Percentiles rank a stretch among this genome's conserved stretches.
phyloP scores from a whole-genome alignment of 2,113 vertebrate species.

The Antechinus flavipes region DNA sequence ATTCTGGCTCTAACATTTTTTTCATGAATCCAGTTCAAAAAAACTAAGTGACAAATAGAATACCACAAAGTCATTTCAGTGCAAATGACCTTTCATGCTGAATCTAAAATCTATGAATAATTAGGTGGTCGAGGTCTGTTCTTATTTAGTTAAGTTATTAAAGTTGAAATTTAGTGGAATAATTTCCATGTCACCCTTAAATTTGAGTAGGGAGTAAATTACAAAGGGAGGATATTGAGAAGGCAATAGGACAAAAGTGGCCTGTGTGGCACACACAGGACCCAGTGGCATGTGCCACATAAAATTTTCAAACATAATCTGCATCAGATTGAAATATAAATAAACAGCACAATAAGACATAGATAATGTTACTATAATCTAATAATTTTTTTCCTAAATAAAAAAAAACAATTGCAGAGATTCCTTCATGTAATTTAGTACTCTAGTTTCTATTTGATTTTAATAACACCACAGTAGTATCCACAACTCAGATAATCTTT shows the following conservation, averaged over 20 bases:
- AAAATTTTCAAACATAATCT: not conserved
- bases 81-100: not conserved
- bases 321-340: not conserved
- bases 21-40: not conserved
- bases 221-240: no score
- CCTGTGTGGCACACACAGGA: not conserved
- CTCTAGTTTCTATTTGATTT: not conserved
- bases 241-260: no score
- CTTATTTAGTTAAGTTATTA: no score
- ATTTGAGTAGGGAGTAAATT: not conserved
- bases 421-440: not conserved
- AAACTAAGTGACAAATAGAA: not conserved
- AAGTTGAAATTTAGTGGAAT: not conserved
- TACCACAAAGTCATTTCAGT: not conserved
- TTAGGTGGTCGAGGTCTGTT: not conserved
- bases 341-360: not conserved
- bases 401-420: not conserved
- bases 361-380: not conserved
- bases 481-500: not conserved
- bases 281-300: not conserved
- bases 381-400: not conserved
- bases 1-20: not conserved
- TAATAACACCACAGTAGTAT: not conserved
- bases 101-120: not conserved
- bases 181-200: not conserved